Base-by-base conservation (phyloP, 1,140 invertebrate genomes). In the Heliconius congener region DNA sequence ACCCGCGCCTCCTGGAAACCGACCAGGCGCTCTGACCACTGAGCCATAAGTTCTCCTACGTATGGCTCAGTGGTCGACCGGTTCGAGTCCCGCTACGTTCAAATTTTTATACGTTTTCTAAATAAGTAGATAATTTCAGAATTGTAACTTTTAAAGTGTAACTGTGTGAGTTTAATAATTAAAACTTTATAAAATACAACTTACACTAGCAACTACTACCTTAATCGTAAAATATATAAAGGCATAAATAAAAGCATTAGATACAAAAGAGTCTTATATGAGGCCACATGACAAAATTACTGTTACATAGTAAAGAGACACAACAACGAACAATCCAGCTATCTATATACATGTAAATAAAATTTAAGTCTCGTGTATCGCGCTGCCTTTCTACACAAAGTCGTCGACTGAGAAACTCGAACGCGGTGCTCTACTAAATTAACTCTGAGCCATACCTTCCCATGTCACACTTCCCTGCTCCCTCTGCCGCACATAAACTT, bases 381-480 rank as follows among this genome's bases (percentile, higher is more conserved):
- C 57, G 73, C 39, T 52, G 70, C 18, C 23, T 46, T 75, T 71
- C 73, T 57, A 86, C 86, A 86, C 81, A 86, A 87, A 83, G 84
- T 82, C 78, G 83, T 74, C 84, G 85, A 82, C 80, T 90, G 82
- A 85, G 71, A 81, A 93, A 91, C 87, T 89, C 89, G 91, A 91
- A 91, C 87, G 90, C 83, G 86, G 86, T 86, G 86, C 86, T 87
- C 86, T 93, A 93, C 91, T 93, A 88, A 93, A 93, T 91, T 90
- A 87, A 90, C 86, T 86, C 87, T 81, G 79, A 83, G 83, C 79
- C 52, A 75, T 84, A 85, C 84, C 82, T 84, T 83, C 83, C 86
- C 83, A 81, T 85, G 88, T 89, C 86, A 87, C 84, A 89, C 86
- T 86, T 86, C 82, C 82, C 85, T 85, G 84, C 78, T 79, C 78